A percentile compares a stretch with the other conserved stretches of the same genome.
Evolutionary conservation across 1,140 invertebrate genomes (phyloP).

Genomic region (Uloborus diversus): DNA sequence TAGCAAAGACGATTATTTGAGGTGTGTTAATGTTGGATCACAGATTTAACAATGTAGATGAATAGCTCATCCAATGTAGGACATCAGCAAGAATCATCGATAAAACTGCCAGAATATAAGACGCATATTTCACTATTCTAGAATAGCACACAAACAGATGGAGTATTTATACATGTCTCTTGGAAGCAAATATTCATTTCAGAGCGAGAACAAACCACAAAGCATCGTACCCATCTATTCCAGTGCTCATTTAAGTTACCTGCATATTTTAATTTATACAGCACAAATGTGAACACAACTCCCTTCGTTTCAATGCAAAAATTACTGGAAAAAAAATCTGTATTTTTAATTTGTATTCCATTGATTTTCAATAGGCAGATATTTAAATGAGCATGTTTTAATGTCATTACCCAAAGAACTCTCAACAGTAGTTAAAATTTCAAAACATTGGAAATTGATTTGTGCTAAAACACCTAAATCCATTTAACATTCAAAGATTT

Average conservation of each 20-base stretch:
- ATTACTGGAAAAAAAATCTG: neutral
- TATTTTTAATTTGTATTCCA: neutral
- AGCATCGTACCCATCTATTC: constrained; percentile 1
- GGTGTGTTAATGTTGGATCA: constrained; percentile 36
- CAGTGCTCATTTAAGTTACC: constrained; percentile 13
- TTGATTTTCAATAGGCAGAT: neutral
- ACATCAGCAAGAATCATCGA: constrained; percentile 24
- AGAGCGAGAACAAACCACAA: neutral
- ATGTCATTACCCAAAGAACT: constrained; percentile 11
- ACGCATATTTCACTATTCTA: constrained; percentile 18
- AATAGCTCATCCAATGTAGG: neutral
- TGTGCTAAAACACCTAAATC: constrained; percentile 49
- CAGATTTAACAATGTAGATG: constrained; percentile 16
- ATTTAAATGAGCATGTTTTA: neutral
- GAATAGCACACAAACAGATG: constrained; percentile 30
- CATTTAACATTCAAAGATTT: constrained; percentile 45
- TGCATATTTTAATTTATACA: neutral
- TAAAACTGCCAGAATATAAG: too few relatives aligned
- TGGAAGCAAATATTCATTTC: constrained; percentile 13
- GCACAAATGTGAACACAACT: neutral
- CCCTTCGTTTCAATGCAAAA: too few relatives aligned
- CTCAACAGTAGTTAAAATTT: constrained; percentile 37
- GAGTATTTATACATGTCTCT: constrained; percentile 28
- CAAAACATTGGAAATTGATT: constrained; percentile 27
- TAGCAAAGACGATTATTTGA: constrained; percentile 2